Conservation (phyloP, 2,888 invertebrate genomes). For the Oligia fasciuncula region DNA sequence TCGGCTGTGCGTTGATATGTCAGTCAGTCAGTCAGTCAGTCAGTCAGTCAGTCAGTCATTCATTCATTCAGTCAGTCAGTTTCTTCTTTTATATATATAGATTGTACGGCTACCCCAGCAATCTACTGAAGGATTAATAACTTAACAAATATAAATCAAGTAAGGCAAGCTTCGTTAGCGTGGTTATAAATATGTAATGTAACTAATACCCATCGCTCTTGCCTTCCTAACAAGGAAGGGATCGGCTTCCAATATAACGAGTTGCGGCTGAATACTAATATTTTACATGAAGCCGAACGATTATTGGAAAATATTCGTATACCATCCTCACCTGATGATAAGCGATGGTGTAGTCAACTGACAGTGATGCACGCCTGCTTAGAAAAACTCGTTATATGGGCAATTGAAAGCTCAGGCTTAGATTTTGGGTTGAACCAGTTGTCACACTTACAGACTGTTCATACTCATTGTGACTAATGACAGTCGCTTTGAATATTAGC, state of each 20-base stretch:
- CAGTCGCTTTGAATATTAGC: no score
- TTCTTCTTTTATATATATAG: no score
- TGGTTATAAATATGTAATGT: slow-evolving; percentile 23
- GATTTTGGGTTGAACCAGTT: neutral
- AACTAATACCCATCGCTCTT: slow-evolving; percentile 16
- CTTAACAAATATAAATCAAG: slow-evolving; percentile 32
- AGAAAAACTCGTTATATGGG: neutral
- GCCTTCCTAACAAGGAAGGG: slow-evolving; percentile 12
- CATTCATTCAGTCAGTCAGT: no score
- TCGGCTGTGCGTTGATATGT: no score
- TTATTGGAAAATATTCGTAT: neutral
- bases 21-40: no score
- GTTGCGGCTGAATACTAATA: neutral
- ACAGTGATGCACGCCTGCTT: neutral
- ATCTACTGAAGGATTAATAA: neutral
- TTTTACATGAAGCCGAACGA: neutral
- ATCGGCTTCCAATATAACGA: slow-evolving; percentile 31
- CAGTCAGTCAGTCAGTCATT: no score
- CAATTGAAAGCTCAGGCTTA: neutral
- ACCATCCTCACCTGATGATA: no score
- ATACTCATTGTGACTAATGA: neutral
- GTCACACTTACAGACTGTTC: neutral
- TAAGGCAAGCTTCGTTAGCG: slow-evolving; percentile 15
- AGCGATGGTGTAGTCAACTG: neutral
- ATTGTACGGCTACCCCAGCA: neutral